Percentiles rank a stretch among this genome's conserved stretches.
Evolutionary conservation across 2,888 invertebrate genomes (phyloP).

Genomic region (Coenonympha glycerion): DNA sequence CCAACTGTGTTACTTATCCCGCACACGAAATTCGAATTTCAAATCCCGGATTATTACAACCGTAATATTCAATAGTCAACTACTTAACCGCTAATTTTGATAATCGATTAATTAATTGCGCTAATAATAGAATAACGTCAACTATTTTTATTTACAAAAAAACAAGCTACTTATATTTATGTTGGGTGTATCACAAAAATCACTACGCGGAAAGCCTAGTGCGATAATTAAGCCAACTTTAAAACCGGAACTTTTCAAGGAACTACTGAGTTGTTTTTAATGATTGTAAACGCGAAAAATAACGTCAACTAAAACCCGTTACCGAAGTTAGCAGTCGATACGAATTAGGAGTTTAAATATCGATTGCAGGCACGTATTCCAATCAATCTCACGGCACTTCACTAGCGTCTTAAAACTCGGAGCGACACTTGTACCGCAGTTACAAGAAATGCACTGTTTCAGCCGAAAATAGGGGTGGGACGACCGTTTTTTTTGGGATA

Average conservation of each 20-base stretch:
- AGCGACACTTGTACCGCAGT: conserved; percentile 50
- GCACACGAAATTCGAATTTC: conserved; percentile 20
- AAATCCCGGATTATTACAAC: conserved; percentile 10
- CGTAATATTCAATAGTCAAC: not conserved
- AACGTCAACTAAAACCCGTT: not conserved
- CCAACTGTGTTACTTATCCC: conserved; percentile 14
- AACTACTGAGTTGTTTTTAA: conserved; percentile 34
- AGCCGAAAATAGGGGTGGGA: conserved; percentile 12
- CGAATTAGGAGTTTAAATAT: conserved; percentile 34
- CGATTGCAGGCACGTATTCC: conserved; percentile 51
- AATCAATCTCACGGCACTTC: conserved; percentile 59
- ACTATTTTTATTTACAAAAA: not conserved
- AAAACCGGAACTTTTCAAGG: conserved; percentile 38
- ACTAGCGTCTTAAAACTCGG: conserved; percentile 48
- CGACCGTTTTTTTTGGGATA: not conserved
- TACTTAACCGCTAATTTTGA: not conserved
- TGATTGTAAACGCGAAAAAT: not conserved
- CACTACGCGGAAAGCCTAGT: conserved; percentile 17
- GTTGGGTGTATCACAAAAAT: conserved; percentile 1
- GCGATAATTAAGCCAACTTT: conserved; percentile 16
- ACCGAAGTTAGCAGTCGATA: conserved; percentile 13
- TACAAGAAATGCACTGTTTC: conserved; percentile 40
- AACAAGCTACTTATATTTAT: not conserved
- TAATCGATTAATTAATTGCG: not conserved
- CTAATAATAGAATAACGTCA: not conserved